These are phyloP conservation scores for Trematomus bernacchii DNA, from an alignment of 2,797 vertebrate genomes.

Conservation along the genomic window DNA sequence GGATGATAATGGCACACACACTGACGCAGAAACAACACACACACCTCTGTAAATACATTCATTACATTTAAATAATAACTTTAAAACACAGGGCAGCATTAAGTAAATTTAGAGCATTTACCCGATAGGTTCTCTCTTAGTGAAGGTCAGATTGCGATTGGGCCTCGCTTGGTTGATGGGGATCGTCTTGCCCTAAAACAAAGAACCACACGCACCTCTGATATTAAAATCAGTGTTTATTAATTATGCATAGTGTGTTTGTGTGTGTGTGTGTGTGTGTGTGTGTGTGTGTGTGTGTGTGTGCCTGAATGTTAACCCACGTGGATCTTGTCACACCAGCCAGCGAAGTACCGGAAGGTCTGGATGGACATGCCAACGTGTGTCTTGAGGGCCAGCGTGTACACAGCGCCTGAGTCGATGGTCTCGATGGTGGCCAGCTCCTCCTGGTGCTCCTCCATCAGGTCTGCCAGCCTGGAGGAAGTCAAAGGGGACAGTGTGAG, in stretches of 20 bases:
- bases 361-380: conserved; percentile 94
- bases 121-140: conserved; percentile 96
- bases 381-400: conserved; percentile 93
- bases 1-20: conserved; percentile 96
- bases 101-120: conserved; percentile 69
- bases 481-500: neutral
- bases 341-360: conserved; percentile 93
- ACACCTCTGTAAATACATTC: conserved; percentile 1
- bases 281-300: neutral
- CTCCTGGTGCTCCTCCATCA: conserved; percentile 92
- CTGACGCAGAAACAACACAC: conserved; percentile 73
- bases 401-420: conserved; percentile 90
- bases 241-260: neutral
- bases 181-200: conserved; percentile 93
- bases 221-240: neutral
- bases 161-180: conserved; percentile 98
- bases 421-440: conserved; percentile 92
- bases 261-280: neutral
- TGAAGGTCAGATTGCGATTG: conserved; percentile 96
- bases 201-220: neutral
- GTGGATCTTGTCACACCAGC: conserved; percentile 96
- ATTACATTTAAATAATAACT: neutral
- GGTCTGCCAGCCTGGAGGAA: conserved; percentile 85
- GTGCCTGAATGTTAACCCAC: conserved; percentile 62
- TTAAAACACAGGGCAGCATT: neutral